Percentiles rank a stretch among this genome's conserved stretches.
These are phyloP conservation scores for Dichetophora obliterata DNA, from an alignment of 2,888 invertebrate species.

Conservation along the genomic window DNA sequence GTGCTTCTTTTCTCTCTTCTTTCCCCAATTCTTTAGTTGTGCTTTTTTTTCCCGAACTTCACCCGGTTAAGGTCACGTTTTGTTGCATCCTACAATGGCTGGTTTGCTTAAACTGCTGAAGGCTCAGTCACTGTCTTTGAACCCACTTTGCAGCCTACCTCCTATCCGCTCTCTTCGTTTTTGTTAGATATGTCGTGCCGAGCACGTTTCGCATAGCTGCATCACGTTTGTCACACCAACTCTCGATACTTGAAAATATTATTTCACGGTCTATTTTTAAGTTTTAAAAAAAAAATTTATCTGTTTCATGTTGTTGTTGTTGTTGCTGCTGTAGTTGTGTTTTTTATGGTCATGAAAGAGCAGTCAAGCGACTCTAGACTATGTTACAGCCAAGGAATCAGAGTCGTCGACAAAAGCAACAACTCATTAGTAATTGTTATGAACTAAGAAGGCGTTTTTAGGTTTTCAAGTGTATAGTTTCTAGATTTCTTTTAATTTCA, in stretches of 20 bases:
- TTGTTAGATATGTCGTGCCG: neutral
- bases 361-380: constrained; percentile 45
- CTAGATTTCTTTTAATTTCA: neutral
- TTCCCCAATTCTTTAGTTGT: neutral
- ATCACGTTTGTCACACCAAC: constrained; percentile 26
- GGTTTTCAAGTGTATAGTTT: neutral
- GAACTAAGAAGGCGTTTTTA: neutral
- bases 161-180: neutral
- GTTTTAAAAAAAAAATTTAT: neutral
- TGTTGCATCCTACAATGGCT: neutral
- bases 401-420: neutral
- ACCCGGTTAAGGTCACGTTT: constrained; percentile 5
- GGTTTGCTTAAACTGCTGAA: neutral
- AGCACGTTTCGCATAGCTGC: neutral
- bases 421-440: constrained; percentile 21
- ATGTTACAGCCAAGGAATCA: neutral
- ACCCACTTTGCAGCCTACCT: neutral
- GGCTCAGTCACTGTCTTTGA: neutral
- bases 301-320: neutral
- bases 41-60: neutral
- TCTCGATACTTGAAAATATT: neutral
- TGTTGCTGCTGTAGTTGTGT: constrained; percentile 32
- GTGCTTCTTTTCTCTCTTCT: neutral
- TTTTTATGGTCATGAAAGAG: constrained; percentile 51
- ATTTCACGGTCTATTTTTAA: neutral